Evolutionary conservation across 2,113 vertebrate genomes (phyloP), one percentile per base, ranked within the genome.

Genomic region (Leuciscus idus): DNA sequence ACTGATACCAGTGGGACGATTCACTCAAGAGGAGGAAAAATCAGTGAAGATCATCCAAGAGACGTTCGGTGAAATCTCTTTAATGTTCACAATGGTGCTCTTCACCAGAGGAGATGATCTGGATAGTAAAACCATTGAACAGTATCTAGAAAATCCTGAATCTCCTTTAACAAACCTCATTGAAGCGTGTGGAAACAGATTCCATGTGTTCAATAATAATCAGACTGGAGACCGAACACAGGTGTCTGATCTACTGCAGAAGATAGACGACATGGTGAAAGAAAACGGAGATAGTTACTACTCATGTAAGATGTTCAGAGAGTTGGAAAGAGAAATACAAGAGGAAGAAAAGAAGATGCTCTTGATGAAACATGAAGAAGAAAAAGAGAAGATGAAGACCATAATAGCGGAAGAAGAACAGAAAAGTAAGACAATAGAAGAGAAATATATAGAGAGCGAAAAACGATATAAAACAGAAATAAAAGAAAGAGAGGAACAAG

Each of bases 261-360:
- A 46, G 39, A 74, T 74, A 10, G 36, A 74, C 4, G n/a, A 26
- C 36, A 74, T 74, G 72, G 72, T 74, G 72, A 74, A 48, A 23
- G 23, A 0, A n/a, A 74, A 74, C 5, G 72, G 72, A 74, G 72
- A 2, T 0, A 74, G 72, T 26, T 74, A 74, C 72, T 74, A 74
- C 72, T 48, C 72, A 2, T 74, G 72, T 26, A 15, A 15, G 72
- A 74, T 13, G 72, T 74, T 74, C 72, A 74, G 39, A 48, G 72
- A 74, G 2, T 12, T 74, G 21, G 72, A 74, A 21, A 74, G 39
- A 13, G 11, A 43, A n/a, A 23, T 12, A 26, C 72, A 74, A 46
- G 39, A 48, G 3, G 0, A 74, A 48, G 1, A 74, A 26, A n/a
- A 2, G 39, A 39, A 26, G 4, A 74, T 74, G 5, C 33, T 72